Evolutionary conservation across 1,140 invertebrate species (phyloP).

Genomic region (Lordiphosa mommai): DNA sequence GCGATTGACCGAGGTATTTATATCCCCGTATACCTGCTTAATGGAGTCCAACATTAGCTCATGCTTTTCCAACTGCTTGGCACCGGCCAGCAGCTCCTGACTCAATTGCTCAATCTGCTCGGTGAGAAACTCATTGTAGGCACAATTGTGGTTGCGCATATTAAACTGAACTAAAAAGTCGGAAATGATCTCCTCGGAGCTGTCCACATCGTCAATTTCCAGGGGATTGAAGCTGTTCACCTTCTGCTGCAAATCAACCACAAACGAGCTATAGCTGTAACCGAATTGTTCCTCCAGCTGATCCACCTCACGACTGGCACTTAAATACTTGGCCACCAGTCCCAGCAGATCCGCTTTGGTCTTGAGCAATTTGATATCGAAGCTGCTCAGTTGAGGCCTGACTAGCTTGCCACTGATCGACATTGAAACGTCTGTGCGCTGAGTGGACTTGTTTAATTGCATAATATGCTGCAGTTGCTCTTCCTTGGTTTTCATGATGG

Average conservation of each 20-base stretch:
- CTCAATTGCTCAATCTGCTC: conserved; percentile 64
- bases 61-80: conserved; percentile 58
- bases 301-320: conserved; percentile 38
- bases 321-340: conserved; percentile 47
- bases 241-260: conserved; percentile 55
- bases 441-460: conserved; percentile 31
- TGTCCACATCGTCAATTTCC: conserved; percentile 21
- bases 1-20: conserved; percentile 58
- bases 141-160: conserved; percentile 48
- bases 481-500: conserved; percentile 62
- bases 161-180: conserved; percentile 69
- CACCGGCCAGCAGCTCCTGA: conserved; percentile 39
- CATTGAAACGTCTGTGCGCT: background rate
- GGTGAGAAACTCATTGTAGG: conserved; percentile 53
- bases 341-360: conserved; percentile 59
- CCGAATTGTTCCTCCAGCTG: conserved; percentile 50
- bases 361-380: conserved; percentile 60
- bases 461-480: conserved; percentile 63
- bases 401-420: background rate
- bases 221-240: conserved; percentile 59
- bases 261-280: conserved; percentile 44
- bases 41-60: conserved; percentile 61
- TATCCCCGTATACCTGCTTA: conserved; percentile 64
- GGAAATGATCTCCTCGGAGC: conserved; percentile 58
- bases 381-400: conserved; percentile 41